A percentile compares a stretch with the other conserved stretches of the same genome.
phyloP scores from a whole-genome alignment of 2,113 vertebrate genomes.

The Condylura cristata region DNA sequence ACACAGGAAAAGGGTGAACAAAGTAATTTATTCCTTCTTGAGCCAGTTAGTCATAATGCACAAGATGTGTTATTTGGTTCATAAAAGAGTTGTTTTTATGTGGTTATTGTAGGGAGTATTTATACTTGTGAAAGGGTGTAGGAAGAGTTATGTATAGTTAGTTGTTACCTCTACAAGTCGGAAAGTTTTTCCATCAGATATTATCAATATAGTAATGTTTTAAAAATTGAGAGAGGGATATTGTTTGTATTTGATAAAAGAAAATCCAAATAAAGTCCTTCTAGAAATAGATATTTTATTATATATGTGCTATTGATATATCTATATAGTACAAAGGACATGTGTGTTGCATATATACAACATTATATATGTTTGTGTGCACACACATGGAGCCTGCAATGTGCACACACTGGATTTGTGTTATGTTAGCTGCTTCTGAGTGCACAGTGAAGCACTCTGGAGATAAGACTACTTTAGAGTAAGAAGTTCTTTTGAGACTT shows the following conservation, averaged over 20 bases:
- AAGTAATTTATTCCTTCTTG: conserved; percentile 73
- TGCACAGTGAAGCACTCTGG: conserved; percentile 42
- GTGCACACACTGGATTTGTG: conserved; percentile 56
- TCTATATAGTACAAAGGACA: conserved; percentile 73
- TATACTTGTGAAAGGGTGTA: conserved; percentile 65
- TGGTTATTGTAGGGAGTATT: conserved; percentile 65
- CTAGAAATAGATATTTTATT: conserved; percentile 76
- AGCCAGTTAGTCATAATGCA: conserved; percentile 69
- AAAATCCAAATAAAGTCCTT: conserved; percentile 70
- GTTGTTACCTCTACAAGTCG: conserved; percentile 69
- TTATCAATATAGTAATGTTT: conserved; percentile 70
- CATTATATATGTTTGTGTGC: conserved; percentile 75
- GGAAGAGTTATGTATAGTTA: conserved; percentile 72
- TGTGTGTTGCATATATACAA: conserved; percentile 73
- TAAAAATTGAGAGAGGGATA: conserved; percentile 23
- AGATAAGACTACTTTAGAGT: conserved; percentile 60
- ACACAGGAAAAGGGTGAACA: conserved; percentile 48
- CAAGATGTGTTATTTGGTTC: conserved; percentile 60
- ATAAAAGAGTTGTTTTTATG: conserved; percentile 43
- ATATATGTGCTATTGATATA: conserved; percentile 75
- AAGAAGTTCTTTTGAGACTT: conserved; percentile 76
- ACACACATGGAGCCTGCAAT: conserved; percentile 56
- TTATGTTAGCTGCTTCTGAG: conserved; percentile 61
- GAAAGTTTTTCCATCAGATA: conserved; percentile 65
- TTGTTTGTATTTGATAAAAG: conserved; percentile 53